Base-by-base conservation (phyloP, 2,797 vertebrate species). In the Coranthus polyacanthus region DNA sequence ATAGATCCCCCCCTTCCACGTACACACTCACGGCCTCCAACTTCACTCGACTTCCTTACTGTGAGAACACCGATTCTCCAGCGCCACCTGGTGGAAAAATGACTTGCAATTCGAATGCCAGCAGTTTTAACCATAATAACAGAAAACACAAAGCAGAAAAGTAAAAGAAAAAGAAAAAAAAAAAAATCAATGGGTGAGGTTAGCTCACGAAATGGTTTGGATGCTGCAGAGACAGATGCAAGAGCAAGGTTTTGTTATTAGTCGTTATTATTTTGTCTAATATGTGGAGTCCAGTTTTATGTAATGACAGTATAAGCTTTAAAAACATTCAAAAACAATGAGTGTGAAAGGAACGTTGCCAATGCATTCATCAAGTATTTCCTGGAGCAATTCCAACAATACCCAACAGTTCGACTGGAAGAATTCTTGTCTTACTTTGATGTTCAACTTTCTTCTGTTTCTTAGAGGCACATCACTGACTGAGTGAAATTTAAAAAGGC, bases 31-130 rank as follows among this genome's bases (percentile, higher is more conserved):
- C 12, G 10, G 11, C 13, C 39, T 55, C 57, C 8, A n/a, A 32
- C 64, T 49, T 51, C 4, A 17, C 15, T 21, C 32, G 10, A 66
- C 26, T 0, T 4, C 4, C 24, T 50, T 26, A 16, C 8, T 10
- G 17, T 1, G 4, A 13, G 29, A 74, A 50, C 32, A 4, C 4
- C 34, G 53, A 59, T 67, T 77, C 70, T 58, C 21, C 29, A 45
- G 32, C 81, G 41, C 84, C 85, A 72, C 72, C 89, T 91, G 68
- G 70, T 88, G 90, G 85, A 75, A 13, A 43, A 46, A 44, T 10
- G 0, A 50, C 26, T 10, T 32, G 15, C 15, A 56, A n/a, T 9
- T 9, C 12, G 36, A 32, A 2, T 6, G 7, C 55, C 1, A n/a
- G n/a, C n/a, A n/a, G n/a, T n/a, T n/a, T n/a, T n/a, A 12, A 11